Percentiles rank a stretch among this genome's conserved stretches.
phyloP scores from a whole-genome alignment of 2,113 vertebrate genomes.

The Ceuthmochares aereus region DNA sequence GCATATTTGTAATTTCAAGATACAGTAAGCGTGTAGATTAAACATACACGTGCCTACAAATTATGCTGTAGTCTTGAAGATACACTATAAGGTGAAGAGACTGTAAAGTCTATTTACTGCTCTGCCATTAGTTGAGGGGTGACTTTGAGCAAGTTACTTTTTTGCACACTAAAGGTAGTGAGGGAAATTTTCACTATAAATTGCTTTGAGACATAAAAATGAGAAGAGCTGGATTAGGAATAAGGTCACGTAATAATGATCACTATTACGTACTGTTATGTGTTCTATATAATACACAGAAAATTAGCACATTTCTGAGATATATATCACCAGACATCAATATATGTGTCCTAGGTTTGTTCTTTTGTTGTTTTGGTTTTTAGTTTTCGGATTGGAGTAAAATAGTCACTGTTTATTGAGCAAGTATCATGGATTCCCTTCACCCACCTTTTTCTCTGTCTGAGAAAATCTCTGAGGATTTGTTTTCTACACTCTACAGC shows the following conservation, averaged over 20 bases:
- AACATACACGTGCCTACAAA: fast-evolving
- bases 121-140: not conserved
- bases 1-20: not conserved
- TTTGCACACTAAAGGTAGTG: not conserved
- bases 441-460: not conserved
- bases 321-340: not conserved
- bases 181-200: not conserved
- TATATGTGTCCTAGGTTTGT: too few relatives aligned
- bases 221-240: not conserved
- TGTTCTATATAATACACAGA: not conserved
- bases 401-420: not conserved
- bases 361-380: not conserved
- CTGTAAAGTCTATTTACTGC: not conserved
- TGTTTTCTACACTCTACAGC: not conserved
- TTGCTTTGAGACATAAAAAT: not conserved
- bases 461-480: conserved; percentile 3
- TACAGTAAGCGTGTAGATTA: fast-evolving
- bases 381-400: not conserved
- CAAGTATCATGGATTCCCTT: not conserved
- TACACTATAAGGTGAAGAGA: not conserved
- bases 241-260: not conserved
- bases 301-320: not conserved
- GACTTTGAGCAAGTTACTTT: not conserved
- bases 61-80: not conserved
- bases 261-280: not conserved